These are phyloP conservation scores for Pitangus sulphuratus DNA, from an alignment of 2,797 vertebrate genomes.

Conservation along the genomic window DNA sequence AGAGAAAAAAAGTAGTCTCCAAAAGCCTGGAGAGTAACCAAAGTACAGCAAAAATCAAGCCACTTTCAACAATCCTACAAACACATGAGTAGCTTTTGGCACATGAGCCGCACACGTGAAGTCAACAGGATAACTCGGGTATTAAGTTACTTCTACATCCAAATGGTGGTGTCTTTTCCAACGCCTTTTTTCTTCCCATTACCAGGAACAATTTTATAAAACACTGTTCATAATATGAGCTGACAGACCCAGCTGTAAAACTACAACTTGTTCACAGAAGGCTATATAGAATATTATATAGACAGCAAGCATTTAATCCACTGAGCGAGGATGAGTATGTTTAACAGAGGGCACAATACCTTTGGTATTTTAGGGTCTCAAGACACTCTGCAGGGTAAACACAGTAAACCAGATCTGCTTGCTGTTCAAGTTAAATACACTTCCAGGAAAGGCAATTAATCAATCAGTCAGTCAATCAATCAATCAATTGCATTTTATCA, in stretches of 20 bases:
- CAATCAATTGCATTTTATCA: background rate
- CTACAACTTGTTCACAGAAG: background rate
- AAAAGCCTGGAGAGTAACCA: background rate
- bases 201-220: slow-evolving; percentile 13
- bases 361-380: background rate
- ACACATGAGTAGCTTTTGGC: background rate
- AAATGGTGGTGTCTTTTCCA: background rate
- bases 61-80: background rate
- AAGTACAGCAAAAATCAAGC: background rate
- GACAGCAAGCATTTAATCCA: background rate
- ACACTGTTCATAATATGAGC: background rate
- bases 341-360: background rate
- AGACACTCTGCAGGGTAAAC: background rate
- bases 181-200: background rate
- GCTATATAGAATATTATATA: background rate
- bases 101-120: background rate
- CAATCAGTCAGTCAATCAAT: background rate
- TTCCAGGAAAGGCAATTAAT: background rate
- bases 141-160: background rate
- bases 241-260: background rate
- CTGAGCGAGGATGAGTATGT: background rate
- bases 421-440: background rate
- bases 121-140: background rate
- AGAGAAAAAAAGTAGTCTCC: background rate
- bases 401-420: background rate